Base-by-base conservation (phyloP, 2,888 invertebrate species). In the Andrena chrysosceles region DNA sequence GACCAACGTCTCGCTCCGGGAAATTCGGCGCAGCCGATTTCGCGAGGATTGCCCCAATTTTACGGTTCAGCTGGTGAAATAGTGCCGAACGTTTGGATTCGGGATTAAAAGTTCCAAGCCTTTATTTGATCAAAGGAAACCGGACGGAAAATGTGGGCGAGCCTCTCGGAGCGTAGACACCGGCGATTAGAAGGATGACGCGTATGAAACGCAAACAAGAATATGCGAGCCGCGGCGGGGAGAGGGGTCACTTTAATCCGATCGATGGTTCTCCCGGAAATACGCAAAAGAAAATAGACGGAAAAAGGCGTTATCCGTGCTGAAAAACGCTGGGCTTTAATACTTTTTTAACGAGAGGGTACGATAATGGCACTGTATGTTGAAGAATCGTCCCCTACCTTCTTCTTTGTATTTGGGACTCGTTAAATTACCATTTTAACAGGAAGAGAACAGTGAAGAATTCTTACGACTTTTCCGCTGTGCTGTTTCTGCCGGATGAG, bases 181-280 rank as follows among this genome's bases (percentile, higher is more conserved):
- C 66, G 67, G 31, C 85, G 81, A 84, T 84, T 85, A 85, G 78
- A 70, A 75, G 70, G 66, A 78, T 69, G 69, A 68, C 77, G 63
- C 68, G 71, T 80, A 74, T 62, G 72, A 73, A 83, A 72, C 63
- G 77, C 42, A 85, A 85, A 85, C 66, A 86, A 62, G 75, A 60
- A 70, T 42, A 26, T 33, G 64, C 48, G n/a, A 33, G 49, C 26
- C 29, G 33, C 8, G 0, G 54, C 8, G 13, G 23, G 23, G 10
- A 48, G 4, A 8, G 54, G 59, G 54, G 59, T 49, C 35, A 56
- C 42, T 26, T 74, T 76, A 76, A 79, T 77, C 79, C 77, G 60
- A 60, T 80, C 42, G 31, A 71, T 62, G 26, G 26, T 48, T 54
- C 73, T 35, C 33, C 23, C 8, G 16, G 29, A 66, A 73, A 69